Conservation (phyloP, 2,113 vertebrate species). For the Asarcornis scutulata region DNA sequence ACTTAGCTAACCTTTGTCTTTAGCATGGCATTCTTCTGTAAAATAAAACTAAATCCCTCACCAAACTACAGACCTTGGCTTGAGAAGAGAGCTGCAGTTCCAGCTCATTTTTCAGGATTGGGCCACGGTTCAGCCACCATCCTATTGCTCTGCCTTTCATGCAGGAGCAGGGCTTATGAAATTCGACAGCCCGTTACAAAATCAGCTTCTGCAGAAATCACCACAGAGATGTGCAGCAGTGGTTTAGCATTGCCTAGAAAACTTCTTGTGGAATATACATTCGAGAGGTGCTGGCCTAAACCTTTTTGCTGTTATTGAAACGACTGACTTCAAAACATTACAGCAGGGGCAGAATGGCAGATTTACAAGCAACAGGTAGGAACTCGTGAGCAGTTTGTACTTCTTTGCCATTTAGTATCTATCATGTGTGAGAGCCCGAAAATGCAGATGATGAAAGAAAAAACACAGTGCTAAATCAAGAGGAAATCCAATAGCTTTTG, state of each 20-base stretch:
- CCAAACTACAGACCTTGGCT: not conserved
- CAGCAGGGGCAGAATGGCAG: conserved; percentile 33
- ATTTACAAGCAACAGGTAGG: not conserved
- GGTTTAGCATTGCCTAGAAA: not conserved
- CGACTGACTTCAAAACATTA: not conserved
- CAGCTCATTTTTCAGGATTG: not conserved
- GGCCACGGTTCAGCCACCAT: not conserved
- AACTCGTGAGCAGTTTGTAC: not conserved
- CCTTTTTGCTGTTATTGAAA: not conserved
- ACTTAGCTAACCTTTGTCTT: not conserved
- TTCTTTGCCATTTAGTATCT: not conserved
- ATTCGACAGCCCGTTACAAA: not conserved
- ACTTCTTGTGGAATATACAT: not conserved
- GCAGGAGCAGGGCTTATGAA: not conserved
- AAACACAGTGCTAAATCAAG: not conserved
- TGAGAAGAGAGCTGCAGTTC: not conserved
- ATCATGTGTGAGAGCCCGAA: not conserved
- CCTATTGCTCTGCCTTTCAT: not conserved
- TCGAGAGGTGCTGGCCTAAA: not conserved
- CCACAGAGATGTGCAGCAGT: not conserved
- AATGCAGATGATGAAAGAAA: not conserved
- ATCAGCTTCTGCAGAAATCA: not conserved
- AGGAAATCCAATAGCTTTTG: not conserved
- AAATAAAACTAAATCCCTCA: not conserved
- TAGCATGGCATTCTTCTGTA: not conserved